A percentile compares a stretch with the other conserved stretches of the same genome.
Conservation (phyloP, 2,888 invertebrate species). For the Agonopterix arenella region DNA sequence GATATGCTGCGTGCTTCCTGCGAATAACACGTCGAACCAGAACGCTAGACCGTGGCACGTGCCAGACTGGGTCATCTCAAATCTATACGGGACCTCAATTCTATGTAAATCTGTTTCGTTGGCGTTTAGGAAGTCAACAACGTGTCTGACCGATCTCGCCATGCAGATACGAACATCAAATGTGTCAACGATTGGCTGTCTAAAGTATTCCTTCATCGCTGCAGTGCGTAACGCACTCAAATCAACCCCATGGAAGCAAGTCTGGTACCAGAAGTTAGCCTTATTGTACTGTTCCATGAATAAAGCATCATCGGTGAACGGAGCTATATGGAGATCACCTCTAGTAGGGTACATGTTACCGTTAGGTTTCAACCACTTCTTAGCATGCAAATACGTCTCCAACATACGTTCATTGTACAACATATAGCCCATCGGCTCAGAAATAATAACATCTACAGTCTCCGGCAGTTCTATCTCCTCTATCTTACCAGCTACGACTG, state of each 20-base stretch:
- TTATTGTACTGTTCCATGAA: slow-evolving; percentile 99
- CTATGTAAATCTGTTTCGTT: slow-evolving; percentile 95
- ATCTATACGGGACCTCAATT: slow-evolving; percentile 96
- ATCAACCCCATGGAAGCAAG: slow-evolving; percentile 98
- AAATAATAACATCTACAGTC: slow-evolving; percentile 96
- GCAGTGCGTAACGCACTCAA: slow-evolving; percentile 93
- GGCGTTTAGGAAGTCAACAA: slow-evolving; percentile 95
- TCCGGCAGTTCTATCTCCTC: slow-evolving; percentile 98
- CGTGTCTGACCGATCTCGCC: slow-evolving; percentile 94
- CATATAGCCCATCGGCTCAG: slow-evolving; percentile 99
- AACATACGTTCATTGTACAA: slow-evolving; percentile 99
- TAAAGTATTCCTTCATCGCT: slow-evolving; percentile 97
- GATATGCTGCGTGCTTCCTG: slow-evolving; percentile 97
- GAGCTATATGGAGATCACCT: slow-evolving; percentile 97
- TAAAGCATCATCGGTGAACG: slow-evolving; percentile 97
- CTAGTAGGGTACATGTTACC: slow-evolving; percentile 99
- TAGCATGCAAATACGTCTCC: slow-evolving; percentile 98
- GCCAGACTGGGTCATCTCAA: slow-evolving; percentile 93
- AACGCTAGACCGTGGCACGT: slow-evolving; percentile 98
- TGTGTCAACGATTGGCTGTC: slow-evolving; percentile 98
- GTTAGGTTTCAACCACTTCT: slow-evolving; percentile 95
- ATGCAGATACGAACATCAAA: slow-evolving; percentile 98
- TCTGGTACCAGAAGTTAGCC: slow-evolving; percentile 99
- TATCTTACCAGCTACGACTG: slow-evolving; percentile 97
- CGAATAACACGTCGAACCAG: slow-evolving; percentile 95